Conservation (phyloP, 2,888 invertebrate genomes). For the Asteroscopus sphinx region DNA sequence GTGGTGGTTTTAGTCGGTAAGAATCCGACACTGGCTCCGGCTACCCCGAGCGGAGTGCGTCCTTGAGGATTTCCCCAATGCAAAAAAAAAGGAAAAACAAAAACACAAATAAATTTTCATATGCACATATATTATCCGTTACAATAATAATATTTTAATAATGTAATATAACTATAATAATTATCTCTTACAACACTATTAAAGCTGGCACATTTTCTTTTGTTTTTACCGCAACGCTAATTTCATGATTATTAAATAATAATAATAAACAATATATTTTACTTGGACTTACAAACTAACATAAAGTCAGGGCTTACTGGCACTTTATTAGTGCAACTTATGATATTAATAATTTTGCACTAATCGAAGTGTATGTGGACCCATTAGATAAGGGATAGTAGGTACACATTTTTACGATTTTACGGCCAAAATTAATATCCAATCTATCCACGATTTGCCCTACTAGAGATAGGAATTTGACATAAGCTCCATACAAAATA, state of each 20-base stretch:
- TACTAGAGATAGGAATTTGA: no score
- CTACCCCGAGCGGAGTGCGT: no score
- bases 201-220: conserved; percentile 85
- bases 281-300: conserved; percentile 21
- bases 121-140: conserved; percentile 87
- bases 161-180: conserved; percentile 76
- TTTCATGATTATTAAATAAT: conserved; percentile 55
- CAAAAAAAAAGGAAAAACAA: conserved; percentile 32
- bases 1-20: no score
- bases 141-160: conserved; percentile 79
- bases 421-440: no score
- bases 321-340: conserved; percentile 1
- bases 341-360: not conserved
- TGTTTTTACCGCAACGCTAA: conserved; percentile 80
- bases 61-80: no score
- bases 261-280: conserved; percentile 28
- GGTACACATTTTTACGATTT: not conserved
- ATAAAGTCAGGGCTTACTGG: conserved; percentile 10
- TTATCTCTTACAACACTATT: conserved; percentile 83
- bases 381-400: not conserved
- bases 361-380: not conserved
- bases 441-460: no score
- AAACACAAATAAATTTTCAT: conserved; percentile 63
- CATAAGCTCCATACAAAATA: no score
- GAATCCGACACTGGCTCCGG: no score